A percentile compares a stretch with the other conserved stretches of the same genome.
These are phyloP conservation scores for Petrophora chlorosata DNA, from an alignment of 2,888 invertebrate genomes.

Conservation along the genomic window DNA sequence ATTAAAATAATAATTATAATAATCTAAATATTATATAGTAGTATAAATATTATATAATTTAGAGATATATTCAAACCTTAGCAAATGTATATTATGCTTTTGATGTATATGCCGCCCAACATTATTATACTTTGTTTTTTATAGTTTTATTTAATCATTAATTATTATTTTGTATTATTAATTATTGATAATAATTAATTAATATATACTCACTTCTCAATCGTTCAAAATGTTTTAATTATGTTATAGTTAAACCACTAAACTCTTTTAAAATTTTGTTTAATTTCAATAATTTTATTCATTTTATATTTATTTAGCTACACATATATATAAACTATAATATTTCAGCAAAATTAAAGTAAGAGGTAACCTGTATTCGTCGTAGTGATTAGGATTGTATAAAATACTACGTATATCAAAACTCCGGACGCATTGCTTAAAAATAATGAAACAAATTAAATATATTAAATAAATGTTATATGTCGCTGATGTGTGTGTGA, in stretches of 20 bases:
- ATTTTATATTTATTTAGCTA: too few relatives aligned
- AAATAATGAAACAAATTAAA: background rate
- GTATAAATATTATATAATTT: background rate
- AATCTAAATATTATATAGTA: background rate
- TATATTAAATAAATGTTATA: background rate
- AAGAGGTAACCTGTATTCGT: too few relatives aligned
- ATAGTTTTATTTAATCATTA: background rate
- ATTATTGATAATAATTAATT: background rate
- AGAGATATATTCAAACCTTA: background rate
- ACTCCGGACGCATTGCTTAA: slow-evolving; percentile 51
- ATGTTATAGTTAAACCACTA: too few relatives aligned
- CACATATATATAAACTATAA: too few relatives aligned
- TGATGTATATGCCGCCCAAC: slow-evolving; percentile 5
- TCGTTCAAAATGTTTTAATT: too few relatives aligned
- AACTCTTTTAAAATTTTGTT: too few relatives aligned
- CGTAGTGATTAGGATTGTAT: slow-evolving; percentile 18
- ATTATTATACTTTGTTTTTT: slow-evolving; percentile 4
- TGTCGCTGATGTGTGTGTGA: background rate
- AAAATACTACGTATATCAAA: slow-evolving; percentile 61
- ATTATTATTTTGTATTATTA: background rate
- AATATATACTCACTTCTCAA: too few relatives aligned
- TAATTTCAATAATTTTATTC: too few relatives aligned
- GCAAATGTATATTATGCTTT: slow-evolving; percentile 4
- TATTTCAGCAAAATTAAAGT: background rate
- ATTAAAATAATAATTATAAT: background rate